Conservation (phyloP, 1,140 invertebrate genomes). For the Bombus cullumanus region DNA sequence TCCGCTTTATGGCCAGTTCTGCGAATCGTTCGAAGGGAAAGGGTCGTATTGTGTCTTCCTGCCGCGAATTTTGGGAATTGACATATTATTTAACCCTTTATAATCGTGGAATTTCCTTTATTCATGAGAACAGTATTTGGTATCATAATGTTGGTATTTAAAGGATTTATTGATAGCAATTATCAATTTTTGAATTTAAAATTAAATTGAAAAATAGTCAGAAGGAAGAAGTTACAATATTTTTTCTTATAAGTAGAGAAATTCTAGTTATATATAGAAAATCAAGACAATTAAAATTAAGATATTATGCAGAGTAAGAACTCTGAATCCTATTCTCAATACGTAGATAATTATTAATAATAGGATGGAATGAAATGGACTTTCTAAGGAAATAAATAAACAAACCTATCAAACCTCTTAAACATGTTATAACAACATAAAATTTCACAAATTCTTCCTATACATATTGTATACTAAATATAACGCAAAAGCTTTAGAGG, state of each 20-base stretch:
- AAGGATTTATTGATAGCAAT: neutral
- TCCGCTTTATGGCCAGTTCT: constrained; percentile 5
- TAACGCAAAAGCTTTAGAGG: too few species aligned
- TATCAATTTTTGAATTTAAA: neutral
- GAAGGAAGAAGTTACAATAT: neutral
- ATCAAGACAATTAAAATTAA: too few species aligned
- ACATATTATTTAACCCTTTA: neutral
- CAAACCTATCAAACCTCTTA: too few species aligned
- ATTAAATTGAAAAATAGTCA: neutral
- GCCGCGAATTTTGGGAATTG: neutral
- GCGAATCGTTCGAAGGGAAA: constrained; percentile 3
- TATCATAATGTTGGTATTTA: neutral
- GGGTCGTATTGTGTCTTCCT: neutral
- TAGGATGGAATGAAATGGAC: too few species aligned
- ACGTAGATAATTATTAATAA: too few species aligned
- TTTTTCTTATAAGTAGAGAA: neutral
- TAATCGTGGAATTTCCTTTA: too few species aligned
- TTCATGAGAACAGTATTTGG: neutral
- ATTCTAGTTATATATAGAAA: neutral
- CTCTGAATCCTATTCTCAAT: too few species aligned
- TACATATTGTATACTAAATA: too few species aligned
- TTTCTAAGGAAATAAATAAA: too few species aligned
- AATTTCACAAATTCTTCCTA: too few species aligned
- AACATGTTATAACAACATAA: too few species aligned
- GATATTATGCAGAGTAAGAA: too few species aligned